Base-by-base conservation (phyloP, 2,888 invertebrate species). In the Phyto melanocephala region DNA sequence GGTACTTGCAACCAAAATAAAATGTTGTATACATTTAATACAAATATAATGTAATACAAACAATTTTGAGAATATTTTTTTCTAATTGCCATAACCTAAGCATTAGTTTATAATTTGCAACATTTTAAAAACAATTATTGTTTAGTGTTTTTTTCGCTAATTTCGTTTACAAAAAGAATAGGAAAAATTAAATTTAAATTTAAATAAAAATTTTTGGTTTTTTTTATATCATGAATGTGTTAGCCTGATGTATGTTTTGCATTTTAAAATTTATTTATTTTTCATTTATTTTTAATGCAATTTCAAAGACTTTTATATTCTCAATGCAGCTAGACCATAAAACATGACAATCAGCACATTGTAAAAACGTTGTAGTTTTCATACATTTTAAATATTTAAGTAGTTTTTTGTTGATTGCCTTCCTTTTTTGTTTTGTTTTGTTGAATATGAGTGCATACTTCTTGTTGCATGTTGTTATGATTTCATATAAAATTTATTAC, bases 331-430 rank as follows among this genome's bases (percentile, higher is more conserved):
- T 42, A 54, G 54, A 75, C 81, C 81, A 75, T 75, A 78, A 54
- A 78, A 78, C 70, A 82, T 70, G 78, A 65, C 74, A 75, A 45
- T 78, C 74, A 78, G 62, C 81, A 78, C 74, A 58, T 74, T 72
- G 52, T 56, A 58, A 33, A 65, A 77, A 47, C 56, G 4, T n/a
- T 70, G 35, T 13, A 45, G 1, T 60, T 71, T 20, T 20, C 15
- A 20, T 20, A 20, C 10, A 10, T 20, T 20, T 20, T 47, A 11
- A 47, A 17, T 40, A 62, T 52, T 11, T 63, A 24, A 28, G 15
- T 56, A 15, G 24, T 28, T 24, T 28, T n/a, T n/a, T n/a, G n/a
- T n/a, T n/a, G n/a, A n/a, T 45, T 47, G 17, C 28, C 33, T 70
- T 42, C 56, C 6, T 47, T 60, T 47, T 58, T 50, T 45, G n/a